These are phyloP conservation scores for Argyrosomus regius DNA, from an alignment of 2,797 vertebrate species.

Conservation along the genomic window DNA sequence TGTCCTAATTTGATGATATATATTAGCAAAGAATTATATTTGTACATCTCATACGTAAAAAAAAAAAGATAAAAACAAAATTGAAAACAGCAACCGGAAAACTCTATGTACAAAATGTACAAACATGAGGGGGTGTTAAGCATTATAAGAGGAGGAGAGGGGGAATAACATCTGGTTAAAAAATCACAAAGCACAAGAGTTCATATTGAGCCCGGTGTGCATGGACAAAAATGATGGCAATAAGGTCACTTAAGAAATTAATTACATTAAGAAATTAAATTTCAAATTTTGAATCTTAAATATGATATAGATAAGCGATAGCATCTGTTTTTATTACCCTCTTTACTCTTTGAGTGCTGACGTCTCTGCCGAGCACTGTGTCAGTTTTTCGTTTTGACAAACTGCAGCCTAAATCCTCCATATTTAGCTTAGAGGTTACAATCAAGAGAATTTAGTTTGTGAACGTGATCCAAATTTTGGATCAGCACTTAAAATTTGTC, in stretches of 20 bases:
- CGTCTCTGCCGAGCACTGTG: conserved; percentile 58
- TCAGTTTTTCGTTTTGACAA: conserved; percentile 83
- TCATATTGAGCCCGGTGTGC: conserved; percentile 63
- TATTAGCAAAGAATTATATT: conserved; percentile 91
- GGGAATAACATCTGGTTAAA: conserved; percentile 65
- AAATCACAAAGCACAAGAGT: conserved; percentile 65
- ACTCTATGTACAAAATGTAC: conserved; percentile 89
- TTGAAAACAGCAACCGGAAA: conserved; percentile 83
- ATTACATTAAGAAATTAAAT: conserved; percentile 80
- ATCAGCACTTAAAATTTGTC: conserved; percentile 57
- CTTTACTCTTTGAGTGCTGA: conserved; percentile 73
- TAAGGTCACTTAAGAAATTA: conserved; percentile 86
- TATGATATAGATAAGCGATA: conserved; percentile 76
- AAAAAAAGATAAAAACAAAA: conserved; percentile 68
- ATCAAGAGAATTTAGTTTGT: conserved; percentile 73
- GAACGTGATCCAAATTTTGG: conserved; percentile 62
- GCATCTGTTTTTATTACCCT: conserved; percentile 59
- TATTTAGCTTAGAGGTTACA: conserved; percentile 71
- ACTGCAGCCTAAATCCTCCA: conserved; percentile 75
- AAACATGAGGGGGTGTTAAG: conserved; percentile 75
- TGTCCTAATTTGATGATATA: conserved; percentile 86
- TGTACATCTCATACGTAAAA: conserved; percentile 85
- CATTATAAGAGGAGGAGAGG: conserved; percentile 47
- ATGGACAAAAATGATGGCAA: conserved; percentile 72
- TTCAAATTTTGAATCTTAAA: conserved; percentile 77